These are phyloP conservation scores for Echeneis naucrates DNA, from an alignment of 2,797 vertebrate species.

Conservation along the genomic window DNA sequence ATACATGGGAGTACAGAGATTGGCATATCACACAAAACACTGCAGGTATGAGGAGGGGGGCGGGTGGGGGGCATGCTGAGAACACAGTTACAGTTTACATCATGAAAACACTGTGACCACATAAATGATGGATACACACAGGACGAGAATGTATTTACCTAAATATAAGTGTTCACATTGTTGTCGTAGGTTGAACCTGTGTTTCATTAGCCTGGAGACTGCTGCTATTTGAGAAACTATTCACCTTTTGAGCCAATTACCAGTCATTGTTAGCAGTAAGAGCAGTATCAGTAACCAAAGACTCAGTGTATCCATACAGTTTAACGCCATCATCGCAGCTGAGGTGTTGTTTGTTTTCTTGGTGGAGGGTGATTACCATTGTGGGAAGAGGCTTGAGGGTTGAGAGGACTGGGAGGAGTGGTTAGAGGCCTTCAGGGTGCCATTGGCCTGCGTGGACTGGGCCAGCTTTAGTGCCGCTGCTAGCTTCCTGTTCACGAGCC, in stretches of 20 bases:
- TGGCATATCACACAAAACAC: slow-evolving; percentile 63
- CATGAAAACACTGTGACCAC: slow-evolving; percentile 63
- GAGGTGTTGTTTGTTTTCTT: slow-evolving; percentile 49
- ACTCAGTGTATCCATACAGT: slow-evolving; percentile 28
- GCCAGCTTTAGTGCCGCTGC: slow-evolving; percentile 97
- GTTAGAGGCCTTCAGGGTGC: slow-evolving; percentile 94
- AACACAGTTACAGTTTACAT: slow-evolving; percentile 64
- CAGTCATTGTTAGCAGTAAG: slow-evolving; percentile 45
- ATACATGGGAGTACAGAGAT: slow-evolving; percentile 47
- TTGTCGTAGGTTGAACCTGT: slow-evolving; percentile 16
- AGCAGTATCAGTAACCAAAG: slow-evolving; percentile 28
- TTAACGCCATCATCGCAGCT: slow-evolving; percentile 43
- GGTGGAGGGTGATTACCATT: slow-evolving; percentile 90
- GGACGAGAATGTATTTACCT: slow-evolving; percentile 38
- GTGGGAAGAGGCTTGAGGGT: slow-evolving; percentile 91
- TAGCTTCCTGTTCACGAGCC: slow-evolving; percentile 93
- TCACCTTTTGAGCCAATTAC: slow-evolving; percentile 25
- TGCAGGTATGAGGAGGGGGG: slow-evolving; percentile 57
- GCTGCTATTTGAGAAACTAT: slow-evolving; percentile 6
- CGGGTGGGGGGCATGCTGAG: slow-evolving; percentile 75
- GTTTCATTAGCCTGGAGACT: slow-evolving; percentile 19
- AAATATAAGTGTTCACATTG: slow-evolving; percentile 29
- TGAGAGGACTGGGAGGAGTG: slow-evolving; percentile 91
- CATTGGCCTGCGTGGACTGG: slow-evolving; percentile 95
- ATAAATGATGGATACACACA: slow-evolving; percentile 64